A percentile compares a stretch with the other conserved stretches of the same genome.
Conservation (phyloP, 2,113 vertebrate genomes). For the Stigmatopora argus region DNA sequence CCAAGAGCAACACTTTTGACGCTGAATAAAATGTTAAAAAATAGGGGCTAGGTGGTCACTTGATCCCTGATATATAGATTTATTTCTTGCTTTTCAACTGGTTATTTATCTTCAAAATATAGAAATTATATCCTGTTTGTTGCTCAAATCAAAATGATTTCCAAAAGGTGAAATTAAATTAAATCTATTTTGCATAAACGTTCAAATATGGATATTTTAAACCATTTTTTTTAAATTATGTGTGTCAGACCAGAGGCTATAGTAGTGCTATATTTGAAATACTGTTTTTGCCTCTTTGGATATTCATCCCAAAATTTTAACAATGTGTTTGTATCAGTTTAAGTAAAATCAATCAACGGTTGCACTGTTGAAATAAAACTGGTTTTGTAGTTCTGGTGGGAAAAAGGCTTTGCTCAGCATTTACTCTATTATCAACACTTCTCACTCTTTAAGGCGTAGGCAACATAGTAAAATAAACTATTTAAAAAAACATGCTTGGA, state of each 20-base stretch:
- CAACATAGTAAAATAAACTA: conserved; percentile 21
- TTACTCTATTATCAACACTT: neutral
- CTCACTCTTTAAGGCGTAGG: conserved; percentile 53
- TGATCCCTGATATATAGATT: conserved; percentile 41
- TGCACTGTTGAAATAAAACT: neutral
- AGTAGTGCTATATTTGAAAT: conserved; percentile 22
- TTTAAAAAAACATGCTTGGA: conserved; percentile 37
- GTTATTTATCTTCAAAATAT: conserved; percentile 3
- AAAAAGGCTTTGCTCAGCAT: neutral
- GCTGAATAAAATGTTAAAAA: conserved; percentile 1
- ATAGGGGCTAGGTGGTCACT: neutral
- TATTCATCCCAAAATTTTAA: neutral
- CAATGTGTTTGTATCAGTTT: neutral
- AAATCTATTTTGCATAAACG: too few species aligned
- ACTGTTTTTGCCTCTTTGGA: conserved; percentile 26
- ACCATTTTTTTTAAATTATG: neutral
- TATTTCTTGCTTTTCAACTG: conserved; percentile 21
- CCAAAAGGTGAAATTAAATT: too few species aligned
- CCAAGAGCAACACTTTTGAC: conserved; percentile 49
- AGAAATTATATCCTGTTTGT: neutral
- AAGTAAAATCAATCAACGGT: neutral
- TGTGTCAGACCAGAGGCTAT: neutral
- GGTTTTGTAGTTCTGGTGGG: neutral
- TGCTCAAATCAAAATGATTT: too few species aligned
- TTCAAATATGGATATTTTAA: neutral